Conservation (phyloP, 2,888 invertebrate genomes). For the Idaea biselata region DNA sequence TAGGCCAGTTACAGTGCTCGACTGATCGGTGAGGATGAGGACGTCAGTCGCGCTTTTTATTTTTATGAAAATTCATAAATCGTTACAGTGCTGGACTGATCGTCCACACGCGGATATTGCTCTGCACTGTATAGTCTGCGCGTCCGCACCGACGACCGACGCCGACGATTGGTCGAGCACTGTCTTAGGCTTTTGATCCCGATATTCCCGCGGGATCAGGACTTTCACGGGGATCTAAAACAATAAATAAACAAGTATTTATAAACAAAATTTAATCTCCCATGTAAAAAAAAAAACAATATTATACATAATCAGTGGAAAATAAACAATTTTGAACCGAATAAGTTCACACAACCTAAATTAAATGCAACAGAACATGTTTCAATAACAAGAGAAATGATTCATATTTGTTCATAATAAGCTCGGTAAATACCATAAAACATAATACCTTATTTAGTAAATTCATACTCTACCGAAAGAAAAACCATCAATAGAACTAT, state of each 20-base stretch:
- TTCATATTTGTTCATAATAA: not conserved
- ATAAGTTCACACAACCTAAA: not conserved
- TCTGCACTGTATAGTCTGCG: no score
- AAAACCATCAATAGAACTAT: not conserved
- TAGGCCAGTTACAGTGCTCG: no score
- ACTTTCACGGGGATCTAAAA: not conserved
- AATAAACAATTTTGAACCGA: not conserved
- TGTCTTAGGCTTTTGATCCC: no score
- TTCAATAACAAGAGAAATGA: not conserved
- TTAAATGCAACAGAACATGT: not conserved
- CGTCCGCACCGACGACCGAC: no score
- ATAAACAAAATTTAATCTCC: constrained; percentile 6
- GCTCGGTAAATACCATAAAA: not conserved
- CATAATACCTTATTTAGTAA: not conserved
- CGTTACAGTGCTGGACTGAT: no score
- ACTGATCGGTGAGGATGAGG: no score
- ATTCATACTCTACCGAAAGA: not conserved
- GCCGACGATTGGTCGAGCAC: no score
- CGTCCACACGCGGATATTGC: no score
- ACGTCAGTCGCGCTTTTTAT: no score
- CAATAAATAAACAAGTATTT: not conserved
- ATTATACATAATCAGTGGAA: not conserved
- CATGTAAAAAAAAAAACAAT: constrained; percentile 4
- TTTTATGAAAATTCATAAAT: no score
- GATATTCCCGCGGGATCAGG: no score